A percentile compares a stretch with the other conserved stretches of the same genome.
phyloP scores from a whole-genome alignment of 2,888 invertebrate species.

The Hypomecis punctinalis region DNA sequence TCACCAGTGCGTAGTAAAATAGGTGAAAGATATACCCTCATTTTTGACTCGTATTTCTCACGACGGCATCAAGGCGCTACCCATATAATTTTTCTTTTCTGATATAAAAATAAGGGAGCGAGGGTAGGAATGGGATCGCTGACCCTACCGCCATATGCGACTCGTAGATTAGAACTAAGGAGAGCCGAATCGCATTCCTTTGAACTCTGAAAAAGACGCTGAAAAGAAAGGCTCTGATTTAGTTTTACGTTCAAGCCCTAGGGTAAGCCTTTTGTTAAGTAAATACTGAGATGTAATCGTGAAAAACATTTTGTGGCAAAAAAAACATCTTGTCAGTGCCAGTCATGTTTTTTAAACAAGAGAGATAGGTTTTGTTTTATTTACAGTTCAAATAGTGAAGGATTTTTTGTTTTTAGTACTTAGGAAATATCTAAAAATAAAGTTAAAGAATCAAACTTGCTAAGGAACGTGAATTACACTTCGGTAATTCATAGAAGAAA shows the following conservation, averaged over 20 bases:
- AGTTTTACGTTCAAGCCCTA: slow-evolving; percentile 3
- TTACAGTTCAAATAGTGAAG: too few relatives aligned
- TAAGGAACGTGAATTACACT: too few relatives aligned
- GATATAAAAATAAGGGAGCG: slow-evolving; percentile 31
- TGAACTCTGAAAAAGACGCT: slow-evolving; percentile 15
- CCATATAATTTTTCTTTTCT: slow-evolving; percentile 34
- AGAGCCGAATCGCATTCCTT: slow-evolving; percentile 22
- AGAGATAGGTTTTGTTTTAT: too few relatives aligned
- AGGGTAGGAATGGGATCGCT: slow-evolving; percentile 25
- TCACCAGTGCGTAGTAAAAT: slow-evolving; percentile 32
- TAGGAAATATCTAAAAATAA: too few relatives aligned
- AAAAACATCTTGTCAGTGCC: too few relatives aligned
- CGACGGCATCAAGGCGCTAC: slow-evolving; percentile 24
- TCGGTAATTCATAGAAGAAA: too few relatives aligned
- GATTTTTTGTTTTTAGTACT: too few relatives aligned
- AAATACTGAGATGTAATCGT: not conserved
- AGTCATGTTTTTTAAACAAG: too few relatives aligned
- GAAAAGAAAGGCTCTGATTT: slow-evolving; percentile 10
- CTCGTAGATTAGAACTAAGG: slow-evolving; percentile 27
- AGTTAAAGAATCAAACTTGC: too few relatives aligned
- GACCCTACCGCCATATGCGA: slow-evolving; percentile 31
- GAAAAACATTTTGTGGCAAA: not conserved
- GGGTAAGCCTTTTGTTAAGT: not conserved
- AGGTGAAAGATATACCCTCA: slow-evolving; percentile 30
- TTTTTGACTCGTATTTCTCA: slow-evolving; percentile 30